A percentile compares a stretch with the other conserved stretches of the same genome.
These are phyloP conservation scores for Anthophora plumipes DNA, from an alignment of 2,888 invertebrate genomes.

Conservation along the genomic window DNA sequence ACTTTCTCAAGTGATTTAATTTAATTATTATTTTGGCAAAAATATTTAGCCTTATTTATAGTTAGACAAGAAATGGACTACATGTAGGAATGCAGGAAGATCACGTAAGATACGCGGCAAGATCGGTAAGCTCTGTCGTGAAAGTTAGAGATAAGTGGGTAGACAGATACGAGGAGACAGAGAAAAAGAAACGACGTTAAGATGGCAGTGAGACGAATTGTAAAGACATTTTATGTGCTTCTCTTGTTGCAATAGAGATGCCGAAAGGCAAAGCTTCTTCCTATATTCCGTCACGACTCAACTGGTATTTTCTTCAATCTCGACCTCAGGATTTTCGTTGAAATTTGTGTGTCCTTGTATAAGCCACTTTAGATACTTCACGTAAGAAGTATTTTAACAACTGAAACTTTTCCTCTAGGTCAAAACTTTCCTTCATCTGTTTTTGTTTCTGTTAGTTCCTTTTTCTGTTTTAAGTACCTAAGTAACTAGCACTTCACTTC, in stretches of 20 bases:
- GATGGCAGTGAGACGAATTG: constrained; percentile 49
- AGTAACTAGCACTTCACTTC: too few relatives aligned
- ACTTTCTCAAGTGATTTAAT: too few relatives aligned
- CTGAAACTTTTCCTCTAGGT: neutral
- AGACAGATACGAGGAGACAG: constrained; percentile 42
- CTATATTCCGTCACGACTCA: constrained; percentile 26
- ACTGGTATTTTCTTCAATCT: constrained; percentile 40
- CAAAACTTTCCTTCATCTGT: neutral
- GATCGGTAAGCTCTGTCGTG: constrained; percentile 47
- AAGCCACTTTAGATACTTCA: neutral
- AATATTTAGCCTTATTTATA: too few relatives aligned
- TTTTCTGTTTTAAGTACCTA: neutral
- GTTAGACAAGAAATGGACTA: neutral
- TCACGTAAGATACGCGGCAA: constrained; percentile 11
- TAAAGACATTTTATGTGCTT: constrained; percentile 49
- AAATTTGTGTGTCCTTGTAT: constrained; percentile 20
- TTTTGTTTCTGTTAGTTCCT: neutral
- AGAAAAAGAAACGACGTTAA: constrained; percentile 49
- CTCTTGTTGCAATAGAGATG: constrained; percentile 7
- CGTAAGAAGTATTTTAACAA: neutral
- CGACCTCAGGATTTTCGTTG: constrained; percentile 4
- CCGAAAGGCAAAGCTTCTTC: constrained; percentile 32
- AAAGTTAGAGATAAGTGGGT: constrained; percentile 59
- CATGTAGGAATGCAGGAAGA: neutral
- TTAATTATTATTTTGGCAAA: too few relatives aligned